Percentiles rank a stretch among this genome's conserved stretches.
These are phyloP conservation scores for Archegozetes longisetosus DNA, from an alignment of 1,140 invertebrate species.

Conservation along the genomic window DNA sequence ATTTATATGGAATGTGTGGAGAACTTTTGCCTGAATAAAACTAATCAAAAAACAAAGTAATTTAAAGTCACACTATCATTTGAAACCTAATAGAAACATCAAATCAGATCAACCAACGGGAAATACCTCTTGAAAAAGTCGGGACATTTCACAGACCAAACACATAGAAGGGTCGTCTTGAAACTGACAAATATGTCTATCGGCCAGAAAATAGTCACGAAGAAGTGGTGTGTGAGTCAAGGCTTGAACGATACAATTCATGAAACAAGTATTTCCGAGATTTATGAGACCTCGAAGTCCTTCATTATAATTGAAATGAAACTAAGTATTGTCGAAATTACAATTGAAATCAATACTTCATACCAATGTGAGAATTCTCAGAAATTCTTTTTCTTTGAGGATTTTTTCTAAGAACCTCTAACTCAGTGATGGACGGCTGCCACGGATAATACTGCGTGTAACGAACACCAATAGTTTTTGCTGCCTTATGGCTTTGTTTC, in stretches of 20 bases:
- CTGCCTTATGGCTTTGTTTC: constrained; percentile 39
- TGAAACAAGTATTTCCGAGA: constrained; percentile 95
- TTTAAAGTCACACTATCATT: constrained; percentile 9
- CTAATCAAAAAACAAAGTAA: constrained; percentile 32
- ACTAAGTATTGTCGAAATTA: not conserved
- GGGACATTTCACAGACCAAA: constrained; percentile 80
- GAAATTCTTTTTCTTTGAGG: constrained; percentile 58
- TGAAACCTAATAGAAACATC: constrained; percentile 8
- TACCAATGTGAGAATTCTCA: constrained; percentile 41
- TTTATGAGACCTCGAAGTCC: constrained; percentile 82
- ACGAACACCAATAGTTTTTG: constrained; percentile 36
- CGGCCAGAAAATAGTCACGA: constrained; percentile 85
- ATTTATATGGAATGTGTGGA: constrained; percentile 67
- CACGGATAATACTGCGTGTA: constrained; percentile 49
- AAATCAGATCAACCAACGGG: not conserved
- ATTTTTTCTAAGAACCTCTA: constrained; percentile 46
- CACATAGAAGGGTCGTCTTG: constrained; percentile 43
- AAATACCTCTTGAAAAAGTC: constrained; percentile 35
- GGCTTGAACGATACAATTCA: constrained; percentile 94
- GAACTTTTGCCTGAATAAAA: constrained; percentile 80
- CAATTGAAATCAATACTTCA: not conserved
- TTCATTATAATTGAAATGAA: constrained; percentile 15
- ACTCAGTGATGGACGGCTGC: constrained; percentile 58
- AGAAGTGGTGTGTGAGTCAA: constrained; percentile 85
- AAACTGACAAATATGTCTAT: constrained; percentile 64